Evolutionary conservation across 2,797 vertebrate species (phyloP).

Genomic region (Antennarius maculatus): DNA sequence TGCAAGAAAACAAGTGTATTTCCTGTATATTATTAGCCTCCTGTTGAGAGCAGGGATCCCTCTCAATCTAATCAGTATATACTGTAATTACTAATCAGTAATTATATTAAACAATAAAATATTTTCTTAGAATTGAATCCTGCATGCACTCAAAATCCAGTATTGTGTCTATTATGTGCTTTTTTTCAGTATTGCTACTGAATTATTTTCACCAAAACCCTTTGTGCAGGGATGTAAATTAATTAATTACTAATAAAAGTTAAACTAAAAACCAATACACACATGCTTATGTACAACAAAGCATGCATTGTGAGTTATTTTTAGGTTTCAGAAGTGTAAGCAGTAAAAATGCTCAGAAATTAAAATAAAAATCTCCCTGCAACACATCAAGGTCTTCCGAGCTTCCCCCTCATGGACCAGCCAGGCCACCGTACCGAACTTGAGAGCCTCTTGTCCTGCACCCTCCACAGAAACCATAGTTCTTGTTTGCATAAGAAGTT

Average conservation of each 20-base stretch:
- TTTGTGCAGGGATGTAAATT: too few species aligned
- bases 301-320: too few species aligned
- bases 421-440: background rate
- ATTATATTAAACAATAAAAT: constrained; percentile 5
- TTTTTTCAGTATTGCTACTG: too few species aligned
- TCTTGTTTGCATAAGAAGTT: constrained; percentile 78
- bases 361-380: constrained; percentile 6
- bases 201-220: too few species aligned
- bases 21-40: background rate
- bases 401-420: constrained; percentile 30
- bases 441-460: constrained; percentile 47
- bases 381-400: constrained; percentile 4
- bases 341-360: background rate
- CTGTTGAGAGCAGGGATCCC: too few species aligned
- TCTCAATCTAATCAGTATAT: background rate
- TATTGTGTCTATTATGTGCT: background rate
- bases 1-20: background rate
- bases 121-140: constrained; percentile 27
- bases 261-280: too few species aligned
- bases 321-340: background rate
- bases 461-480: constrained; percentile 67
- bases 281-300: too few species aligned
- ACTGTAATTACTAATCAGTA: too few species aligned
- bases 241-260: too few species aligned
- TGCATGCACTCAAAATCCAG: background rate